These are phyloP conservation scores for Prunella fulvescens DNA, from an alignment of 2,113 vertebrate genomes.

Conservation along the genomic window DNA sequence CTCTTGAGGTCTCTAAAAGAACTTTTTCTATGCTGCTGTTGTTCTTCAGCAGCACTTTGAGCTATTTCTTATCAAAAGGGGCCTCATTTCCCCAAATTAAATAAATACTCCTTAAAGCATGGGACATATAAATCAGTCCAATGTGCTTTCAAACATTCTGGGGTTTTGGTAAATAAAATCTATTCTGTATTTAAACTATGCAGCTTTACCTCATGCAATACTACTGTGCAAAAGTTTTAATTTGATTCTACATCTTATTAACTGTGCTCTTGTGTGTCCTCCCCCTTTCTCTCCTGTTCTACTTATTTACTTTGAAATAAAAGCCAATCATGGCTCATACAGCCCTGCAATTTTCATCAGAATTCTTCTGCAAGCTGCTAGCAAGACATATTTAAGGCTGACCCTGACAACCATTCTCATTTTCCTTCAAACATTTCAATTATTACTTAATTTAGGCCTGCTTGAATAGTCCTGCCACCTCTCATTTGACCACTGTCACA, in stretches of 20 bases:
- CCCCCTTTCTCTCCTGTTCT: not conserved
- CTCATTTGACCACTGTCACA: not conserved
- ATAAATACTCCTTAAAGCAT: not conserved
- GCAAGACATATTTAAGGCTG: not conserved
- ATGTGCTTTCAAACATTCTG: not conserved
- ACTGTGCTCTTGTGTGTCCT: not conserved
- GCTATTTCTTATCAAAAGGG: not conserved
- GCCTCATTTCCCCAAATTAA: not conserved
- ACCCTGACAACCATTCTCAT: not conserved
- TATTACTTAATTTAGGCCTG: not conserved
- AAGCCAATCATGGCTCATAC: not conserved
- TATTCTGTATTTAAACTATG: not conserved
- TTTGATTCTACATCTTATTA: not conserved
- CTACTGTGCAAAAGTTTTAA: not conserved
- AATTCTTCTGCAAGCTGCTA: not conserved
- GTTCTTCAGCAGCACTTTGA: not conserved
- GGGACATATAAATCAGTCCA: not conserved
- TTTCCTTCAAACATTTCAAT: constrained; percentile 35
- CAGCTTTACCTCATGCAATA: not conserved
- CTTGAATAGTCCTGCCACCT: not conserved
- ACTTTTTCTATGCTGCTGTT: not conserved
- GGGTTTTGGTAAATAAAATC: not conserved
- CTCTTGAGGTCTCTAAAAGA: not conserved
- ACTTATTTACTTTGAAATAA: not conserved
- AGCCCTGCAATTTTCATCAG: not conserved